Evolutionary conservation across 2,888 invertebrate species (phyloP).

Genomic region (Drosophila colorata): DNA sequence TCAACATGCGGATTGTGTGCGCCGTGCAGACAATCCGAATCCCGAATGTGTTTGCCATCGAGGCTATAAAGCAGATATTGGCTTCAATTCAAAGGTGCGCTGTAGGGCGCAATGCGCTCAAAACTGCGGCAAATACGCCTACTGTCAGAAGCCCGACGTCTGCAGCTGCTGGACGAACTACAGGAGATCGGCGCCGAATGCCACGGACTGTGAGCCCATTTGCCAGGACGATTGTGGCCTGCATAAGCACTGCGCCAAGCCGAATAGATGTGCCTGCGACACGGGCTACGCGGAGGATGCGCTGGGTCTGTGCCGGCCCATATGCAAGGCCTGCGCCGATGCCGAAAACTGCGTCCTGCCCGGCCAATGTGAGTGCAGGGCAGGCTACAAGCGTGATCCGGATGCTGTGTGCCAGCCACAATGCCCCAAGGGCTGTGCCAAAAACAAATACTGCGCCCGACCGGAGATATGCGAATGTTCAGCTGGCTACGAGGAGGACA

Average conservation of each 20-base stretch:
- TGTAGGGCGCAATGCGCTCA: slow-evolving; percentile 67
- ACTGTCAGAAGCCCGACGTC: slow-evolving; percentile 89
- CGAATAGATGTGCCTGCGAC: slow-evolving; percentile 70
- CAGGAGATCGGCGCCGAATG: slow-evolving; percentile 35
- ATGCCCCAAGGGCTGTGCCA: slow-evolving; percentile 1
- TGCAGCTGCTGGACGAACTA: slow-evolving; percentile 90
- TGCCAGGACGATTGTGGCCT: slow-evolving; percentile 35
- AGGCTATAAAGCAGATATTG: neutral
- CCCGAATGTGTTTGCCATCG: slow-evolving; percentile 17
- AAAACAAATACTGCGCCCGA: slow-evolving; percentile 16
- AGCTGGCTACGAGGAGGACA: slow-evolving; percentile 5
- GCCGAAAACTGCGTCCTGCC: slow-evolving; percentile 9
- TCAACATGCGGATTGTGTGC: slow-evolving; percentile 20
- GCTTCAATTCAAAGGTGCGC: neutral
- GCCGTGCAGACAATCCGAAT: neutral
- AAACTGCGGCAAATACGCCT: slow-evolving; percentile 72
- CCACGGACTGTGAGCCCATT: slow-evolving; percentile 23
- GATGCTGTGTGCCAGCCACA: slow-evolving; percentile 7
- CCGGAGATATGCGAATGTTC: slow-evolving; percentile 23
- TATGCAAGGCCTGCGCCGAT: slow-evolving; percentile 10
- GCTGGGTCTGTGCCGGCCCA: slow-evolving; percentile 20
- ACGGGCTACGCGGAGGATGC: slow-evolving; percentile 19
- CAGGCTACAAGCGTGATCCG: slow-evolving; percentile 7
- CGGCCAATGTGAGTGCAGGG: neutral
- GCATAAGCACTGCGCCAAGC: slow-evolving; percentile 75